Percentiles rank a stretch among this genome's conserved stretches.
phyloP scores from a whole-genome alignment of 2,888 invertebrate species.

The Dryadula phaetusa region DNA sequence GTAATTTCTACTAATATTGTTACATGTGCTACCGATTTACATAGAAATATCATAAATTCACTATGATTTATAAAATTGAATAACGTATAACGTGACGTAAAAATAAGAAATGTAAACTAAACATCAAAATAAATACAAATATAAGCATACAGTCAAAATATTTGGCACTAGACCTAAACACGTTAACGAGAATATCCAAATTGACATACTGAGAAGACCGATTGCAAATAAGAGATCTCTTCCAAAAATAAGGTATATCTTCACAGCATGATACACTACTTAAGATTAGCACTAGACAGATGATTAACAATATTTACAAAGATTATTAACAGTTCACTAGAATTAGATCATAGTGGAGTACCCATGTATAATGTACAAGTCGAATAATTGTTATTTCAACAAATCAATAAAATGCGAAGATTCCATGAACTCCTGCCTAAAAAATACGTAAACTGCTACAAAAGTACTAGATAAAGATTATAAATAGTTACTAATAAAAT shows the following conservation, averaged over 20 bases:
- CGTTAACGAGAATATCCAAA: slow-evolving; percentile 57
- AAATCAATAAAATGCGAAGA: slow-evolving; percentile 18
- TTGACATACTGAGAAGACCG: slow-evolving; percentile 56
- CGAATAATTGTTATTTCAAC: slow-evolving; percentile 14
- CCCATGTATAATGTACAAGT: slow-evolving; percentile 32
- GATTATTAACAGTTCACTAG: slow-evolving; percentile 68
- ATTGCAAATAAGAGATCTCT: slow-evolving; percentile 50
- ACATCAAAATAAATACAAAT: slow-evolving; percentile 38
- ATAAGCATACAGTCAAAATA: slow-evolving; percentile 58
- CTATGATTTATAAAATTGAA: slow-evolving; percentile 20
- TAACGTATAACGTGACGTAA: slow-evolving; percentile 20
- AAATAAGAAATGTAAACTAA: slow-evolving; percentile 28
- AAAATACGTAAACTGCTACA: not conserved
- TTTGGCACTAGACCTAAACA: slow-evolving; percentile 75
- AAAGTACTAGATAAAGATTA: slow-evolving; percentile 1
- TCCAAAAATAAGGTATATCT: slow-evolving; percentile 63
- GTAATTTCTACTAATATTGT: slow-evolving; percentile 32
- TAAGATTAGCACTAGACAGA: slow-evolving; percentile 68
- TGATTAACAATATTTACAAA: slow-evolving; percentile 78
- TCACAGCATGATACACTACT: slow-evolving; percentile 63
- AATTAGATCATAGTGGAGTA: slow-evolving; percentile 52
- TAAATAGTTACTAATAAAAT: not conserved
- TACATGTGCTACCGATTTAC: slow-evolving; percentile 30
- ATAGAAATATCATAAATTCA: slow-evolving; percentile 26
- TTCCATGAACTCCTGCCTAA: slow-evolving; percentile 17